Evolutionary conservation across 2,113 vertebrate species (phyloP).

Genomic region (Gnathonemus longibarbis): DNA sequence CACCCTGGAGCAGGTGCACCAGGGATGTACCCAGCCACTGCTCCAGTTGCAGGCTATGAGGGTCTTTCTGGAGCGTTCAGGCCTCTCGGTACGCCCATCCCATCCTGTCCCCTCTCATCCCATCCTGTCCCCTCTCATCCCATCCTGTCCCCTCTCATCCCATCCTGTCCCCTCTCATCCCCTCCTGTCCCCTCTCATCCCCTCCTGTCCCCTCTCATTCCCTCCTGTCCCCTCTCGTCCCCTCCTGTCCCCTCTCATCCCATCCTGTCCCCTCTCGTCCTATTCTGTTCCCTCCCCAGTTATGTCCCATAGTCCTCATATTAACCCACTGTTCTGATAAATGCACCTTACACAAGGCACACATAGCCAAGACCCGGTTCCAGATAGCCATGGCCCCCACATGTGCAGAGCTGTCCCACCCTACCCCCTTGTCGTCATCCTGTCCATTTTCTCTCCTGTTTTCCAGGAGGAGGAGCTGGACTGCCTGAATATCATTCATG

Average conservation of each 20-base stretch:
- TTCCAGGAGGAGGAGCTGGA: slow-evolving; percentile 82
- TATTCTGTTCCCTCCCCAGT: not conserved
- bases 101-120: not conserved
- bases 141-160: not conserved
- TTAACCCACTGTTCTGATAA: not conserved
- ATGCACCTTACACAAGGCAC: not conserved
- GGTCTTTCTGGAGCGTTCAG: slow-evolving; percentile 68
- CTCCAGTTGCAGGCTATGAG: slow-evolving; percentile 61
- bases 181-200: too few species aligned
- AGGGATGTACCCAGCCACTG: not conserved
- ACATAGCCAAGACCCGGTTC: not conserved
- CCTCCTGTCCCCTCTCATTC: not conserved
- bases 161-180: not conserved
- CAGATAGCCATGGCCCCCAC: not conserved
- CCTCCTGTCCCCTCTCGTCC: too few species aligned
- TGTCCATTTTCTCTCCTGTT: slow-evolving; percentile 9
- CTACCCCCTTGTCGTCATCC: not conserved
- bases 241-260: not conserved
- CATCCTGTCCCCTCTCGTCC: not conserved
- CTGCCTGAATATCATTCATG: slow-evolving; percentile 84
- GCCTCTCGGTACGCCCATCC: slow-evolving; percentile 62
- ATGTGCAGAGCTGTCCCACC: not conserved
- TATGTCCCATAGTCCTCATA: not conserved
- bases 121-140: too few species aligned
- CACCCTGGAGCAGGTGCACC: not conserved